Evolutionary conservation across 2,888 invertebrate species (phyloP), one percentile per base, ranked within the genome.

Genomic region (Bombyx huttoni): DNA sequence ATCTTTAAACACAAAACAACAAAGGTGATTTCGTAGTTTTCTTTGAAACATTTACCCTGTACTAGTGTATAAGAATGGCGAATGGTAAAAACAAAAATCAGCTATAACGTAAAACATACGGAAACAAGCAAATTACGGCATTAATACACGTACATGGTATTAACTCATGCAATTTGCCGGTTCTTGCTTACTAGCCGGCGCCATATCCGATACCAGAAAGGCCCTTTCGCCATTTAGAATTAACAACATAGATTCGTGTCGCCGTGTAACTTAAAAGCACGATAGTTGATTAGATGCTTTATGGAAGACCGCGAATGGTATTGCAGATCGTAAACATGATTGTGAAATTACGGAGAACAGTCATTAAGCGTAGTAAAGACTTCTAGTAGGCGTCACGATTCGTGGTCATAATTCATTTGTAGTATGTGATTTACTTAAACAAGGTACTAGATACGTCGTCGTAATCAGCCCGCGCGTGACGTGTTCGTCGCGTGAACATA

Each of bases 101-200:
- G 40, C 40, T 40, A 40, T 40, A 6, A 40, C 40, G 12, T 40
- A 40, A 40, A 40, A 40, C 8, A 40, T 10, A 40, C 8, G 2
- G 12, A 40, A 40, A 40, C 2, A 40, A 40, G 40, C 40, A 40
- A 40, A 40, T 40, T 12, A 40, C 40, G 40, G 8, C 9, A 40
- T 12, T 40, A 40, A 12, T 40, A 40, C 40, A 40, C 12, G 40
- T 40, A 70, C 71, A 70, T 75, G 67, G 73, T 66, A 72, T 76
- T 76, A 78, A 62, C 58, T 57, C 55, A 53, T 55, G 66, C 64
- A 70, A 71, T 70, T 75, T 71, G 67, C 67, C 54, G 60, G 64
- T 68, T 71, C 72, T 69, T 61, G 57, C 57, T 49, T 65, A 66
- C 68, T 70, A 66, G 62, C 61, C 67, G 59, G 70, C 77, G 71